Evolutionary conservation across 2,113 vertebrate genomes (phyloP).

Genomic region (Siphamia tubifer): DNA sequence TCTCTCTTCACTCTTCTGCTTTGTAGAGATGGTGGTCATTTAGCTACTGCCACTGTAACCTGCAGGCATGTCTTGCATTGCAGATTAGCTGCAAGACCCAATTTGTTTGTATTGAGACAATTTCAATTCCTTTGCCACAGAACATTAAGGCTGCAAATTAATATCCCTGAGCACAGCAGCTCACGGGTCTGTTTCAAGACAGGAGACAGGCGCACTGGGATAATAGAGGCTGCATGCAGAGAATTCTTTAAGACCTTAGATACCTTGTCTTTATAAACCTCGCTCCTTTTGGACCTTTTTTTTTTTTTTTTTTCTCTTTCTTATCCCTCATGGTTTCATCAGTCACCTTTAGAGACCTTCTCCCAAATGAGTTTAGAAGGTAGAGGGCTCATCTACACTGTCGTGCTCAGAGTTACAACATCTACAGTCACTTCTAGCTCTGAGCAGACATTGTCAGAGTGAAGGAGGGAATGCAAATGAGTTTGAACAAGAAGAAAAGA

Average conservation of each 20-base stretch:
- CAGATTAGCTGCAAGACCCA: slow-evolving; percentile 65
- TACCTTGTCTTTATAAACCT: slow-evolving; percentile 13
- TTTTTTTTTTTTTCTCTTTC: neutral
- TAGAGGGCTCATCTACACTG: slow-evolving; percentile 27
- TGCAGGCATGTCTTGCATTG: slow-evolving; percentile 46
- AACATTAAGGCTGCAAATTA: slow-evolving; percentile 76
- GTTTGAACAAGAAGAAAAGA: slow-evolving; percentile 8
- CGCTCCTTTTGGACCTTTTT: neutral
- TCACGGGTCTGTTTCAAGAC: slow-evolving; percentile 50
- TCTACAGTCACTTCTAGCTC: slow-evolving; percentile 30
- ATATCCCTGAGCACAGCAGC: slow-evolving; percentile 57
- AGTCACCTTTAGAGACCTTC: slow-evolving; percentile 53
- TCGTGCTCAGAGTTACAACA: slow-evolving; percentile 47
- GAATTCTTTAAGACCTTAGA: slow-evolving; percentile 28
- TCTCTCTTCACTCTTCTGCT: no score
- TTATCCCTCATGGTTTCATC: slow-evolving; percentile 27
- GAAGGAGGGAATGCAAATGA: slow-evolving; percentile 54
- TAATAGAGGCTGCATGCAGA: slow-evolving; percentile 54
- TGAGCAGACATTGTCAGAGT: neutral
- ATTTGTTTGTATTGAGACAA: slow-evolving; percentile 74
- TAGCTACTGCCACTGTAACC: slow-evolving; percentile 20
- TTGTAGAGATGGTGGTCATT: slow-evolving; percentile 11
- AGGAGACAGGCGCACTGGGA: slow-evolving; percentile 40
- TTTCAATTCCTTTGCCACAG: slow-evolving; percentile 70
- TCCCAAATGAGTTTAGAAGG: slow-evolving; percentile 48